phyloP scores from a whole-genome alignment of 2,113 vertebrate genomes.

The Tenrec ecaudatus region DNA sequence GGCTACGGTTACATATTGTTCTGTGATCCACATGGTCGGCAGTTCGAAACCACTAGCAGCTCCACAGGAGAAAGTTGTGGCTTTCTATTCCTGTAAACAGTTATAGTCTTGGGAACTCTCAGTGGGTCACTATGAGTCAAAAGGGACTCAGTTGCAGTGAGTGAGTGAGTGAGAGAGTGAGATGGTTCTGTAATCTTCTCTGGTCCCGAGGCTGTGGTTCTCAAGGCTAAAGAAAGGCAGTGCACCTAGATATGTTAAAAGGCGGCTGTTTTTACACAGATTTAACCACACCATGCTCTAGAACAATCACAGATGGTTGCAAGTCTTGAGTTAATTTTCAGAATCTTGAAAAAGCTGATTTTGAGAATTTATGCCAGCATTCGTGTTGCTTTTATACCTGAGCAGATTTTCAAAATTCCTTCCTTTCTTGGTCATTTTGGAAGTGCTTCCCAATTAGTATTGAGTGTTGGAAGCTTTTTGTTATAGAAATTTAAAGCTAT shows the following conservation, averaged over 20 bases:
- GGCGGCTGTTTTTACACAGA: not conserved
- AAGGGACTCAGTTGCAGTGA: too few relatives aligned
- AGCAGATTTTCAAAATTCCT: not conserved
- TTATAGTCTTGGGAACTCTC: too few relatives aligned
- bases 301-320: conserved; percentile 6
- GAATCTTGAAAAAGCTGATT: conserved; percentile 28
- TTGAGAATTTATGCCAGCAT: not conserved
- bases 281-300: not conserved
- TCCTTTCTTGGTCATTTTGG: not conserved
- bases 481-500: not conserved
- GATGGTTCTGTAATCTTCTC: not conserved
- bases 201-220: not conserved
- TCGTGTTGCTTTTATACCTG: not conserved
- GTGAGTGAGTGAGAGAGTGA: too few relatives aligned
- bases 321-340: conserved; percentile 25
- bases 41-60: too few relatives aligned
- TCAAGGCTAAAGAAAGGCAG: not conserved
- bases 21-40: not conserved
- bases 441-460: not conserved
- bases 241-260: not conserved
- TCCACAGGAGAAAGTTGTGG: too few relatives aligned
- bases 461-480: not conserved
- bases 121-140: too few relatives aligned
- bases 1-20: not conserved
- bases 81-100: too few relatives aligned